Percentiles rank a stretch among this genome's conserved stretches.
phyloP scores from a whole-genome alignment of 2,113 vertebrate species.

The Microtus ochrogaster region DNA sequence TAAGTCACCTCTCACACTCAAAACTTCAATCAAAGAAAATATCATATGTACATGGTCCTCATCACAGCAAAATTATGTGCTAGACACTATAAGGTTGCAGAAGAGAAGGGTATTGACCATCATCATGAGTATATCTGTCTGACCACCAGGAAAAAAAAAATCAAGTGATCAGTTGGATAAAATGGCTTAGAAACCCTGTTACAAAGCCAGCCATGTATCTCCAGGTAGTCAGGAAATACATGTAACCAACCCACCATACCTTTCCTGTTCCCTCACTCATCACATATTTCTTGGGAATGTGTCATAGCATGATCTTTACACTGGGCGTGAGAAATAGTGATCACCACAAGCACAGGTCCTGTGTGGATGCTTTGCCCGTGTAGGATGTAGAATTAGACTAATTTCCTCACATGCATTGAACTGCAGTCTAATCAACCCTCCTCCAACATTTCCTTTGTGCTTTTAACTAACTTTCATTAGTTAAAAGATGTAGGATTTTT shows the following conservation, averaged over 20 bases:
- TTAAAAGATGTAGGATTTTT: not conserved
- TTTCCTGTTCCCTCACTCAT: constrained; percentile 6
- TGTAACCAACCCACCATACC: not conserved
- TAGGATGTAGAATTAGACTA: not conserved
- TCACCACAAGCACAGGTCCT: not conserved
- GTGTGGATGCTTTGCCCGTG: not conserved
- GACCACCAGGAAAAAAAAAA: constrained; percentile 30
- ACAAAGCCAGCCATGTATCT: constrained; percentile 53
- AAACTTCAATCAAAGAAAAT: constrained; percentile 59
- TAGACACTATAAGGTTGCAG: not conserved
- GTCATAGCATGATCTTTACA: not conserved
- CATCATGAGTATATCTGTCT: not conserved
- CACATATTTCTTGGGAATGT: not conserved
- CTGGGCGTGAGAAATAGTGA: not conserved
- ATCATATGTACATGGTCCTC: constrained; percentile 56
- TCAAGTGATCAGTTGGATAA: constrained; percentile 42
- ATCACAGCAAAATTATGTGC: constrained; percentile 62
- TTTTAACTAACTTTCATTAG: not conserved
- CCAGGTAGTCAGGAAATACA: constrained; percentile 37
- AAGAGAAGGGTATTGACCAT: constrained; percentile 9
- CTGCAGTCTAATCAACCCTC: not conserved
- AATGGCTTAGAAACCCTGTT: constrained; percentile 44
- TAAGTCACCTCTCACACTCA: constrained; percentile 63
- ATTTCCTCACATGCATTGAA: not conserved
- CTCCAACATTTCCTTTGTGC: not conserved